These are phyloP conservation scores for Knipowitschia caucasica DNA, from an alignment of 2,797 vertebrate genomes.

Conservation along the genomic window DNA sequence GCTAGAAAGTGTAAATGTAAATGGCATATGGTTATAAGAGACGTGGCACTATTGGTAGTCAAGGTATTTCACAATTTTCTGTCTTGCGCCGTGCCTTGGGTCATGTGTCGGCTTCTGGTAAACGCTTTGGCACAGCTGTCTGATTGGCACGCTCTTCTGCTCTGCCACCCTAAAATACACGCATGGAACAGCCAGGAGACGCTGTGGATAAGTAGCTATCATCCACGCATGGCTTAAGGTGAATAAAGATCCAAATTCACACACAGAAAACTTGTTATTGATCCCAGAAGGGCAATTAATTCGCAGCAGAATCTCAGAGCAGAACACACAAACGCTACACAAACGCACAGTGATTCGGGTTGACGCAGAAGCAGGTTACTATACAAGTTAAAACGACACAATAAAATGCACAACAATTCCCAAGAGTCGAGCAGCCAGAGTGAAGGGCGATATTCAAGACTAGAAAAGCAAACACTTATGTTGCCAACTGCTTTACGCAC, in stretches of 20 bases:
- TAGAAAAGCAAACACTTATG: neutral
- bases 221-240: slow-evolving; percentile 7
- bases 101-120: slow-evolving; percentile 17
- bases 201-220: neutral
- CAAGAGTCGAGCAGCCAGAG: too few species aligned
- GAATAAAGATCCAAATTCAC: too few species aligned
- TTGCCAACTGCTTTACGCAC: neutral
- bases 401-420: too few species aligned
- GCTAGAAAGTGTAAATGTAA: neutral
- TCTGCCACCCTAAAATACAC: slow-evolving; percentile 41
- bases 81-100: neutral
- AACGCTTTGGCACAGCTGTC: slow-evolving; percentile 24
- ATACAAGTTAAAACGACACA: too few species aligned
- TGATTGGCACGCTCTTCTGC: slow-evolving; percentile 28
- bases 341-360: too few species aligned
- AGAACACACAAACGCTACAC: too few species aligned
- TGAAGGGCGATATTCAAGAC: neutral
- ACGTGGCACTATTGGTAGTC: neutral
- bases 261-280: too few species aligned
- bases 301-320: too few species aligned
- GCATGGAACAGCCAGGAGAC: neutral
- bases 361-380: too few species aligned
- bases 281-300: too few species aligned
- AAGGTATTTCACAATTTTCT: neutral
- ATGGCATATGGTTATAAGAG: neutral